phyloP scores from a whole-genome alignment of 2,113 vertebrate species.

The Salvator merianae region DNA sequence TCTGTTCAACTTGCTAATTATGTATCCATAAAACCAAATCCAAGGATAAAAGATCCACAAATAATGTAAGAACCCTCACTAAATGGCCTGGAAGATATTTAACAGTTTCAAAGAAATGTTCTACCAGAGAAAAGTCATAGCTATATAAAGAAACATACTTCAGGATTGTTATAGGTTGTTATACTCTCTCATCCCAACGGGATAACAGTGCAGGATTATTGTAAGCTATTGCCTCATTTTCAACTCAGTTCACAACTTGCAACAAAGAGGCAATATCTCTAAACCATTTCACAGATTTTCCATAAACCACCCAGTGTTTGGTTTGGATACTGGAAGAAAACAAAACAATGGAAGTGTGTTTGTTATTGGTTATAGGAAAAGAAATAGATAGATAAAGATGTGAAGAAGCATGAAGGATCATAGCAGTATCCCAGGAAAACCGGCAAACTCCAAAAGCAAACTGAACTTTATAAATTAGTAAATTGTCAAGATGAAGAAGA shows the following conservation, averaged over 20 bases:
- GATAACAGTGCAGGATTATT: background rate
- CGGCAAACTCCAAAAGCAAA: background rate
- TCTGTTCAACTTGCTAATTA: too few relatives aligned
- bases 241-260: background rate
- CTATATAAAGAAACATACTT: too few relatives aligned
- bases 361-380: background rate
- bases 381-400: background rate
- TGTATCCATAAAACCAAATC: too few relatives aligned
- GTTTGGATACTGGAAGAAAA: too few relatives aligned
- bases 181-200: background rate
- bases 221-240: background rate
- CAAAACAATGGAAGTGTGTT: background rate
- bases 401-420: background rate
- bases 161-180: too few relatives aligned
- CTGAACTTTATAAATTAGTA: background rate
- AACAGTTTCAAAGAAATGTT: too few relatives aligned
- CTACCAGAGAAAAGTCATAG: too few relatives aligned
- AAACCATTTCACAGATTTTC: background rate
- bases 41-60: too few relatives aligned
- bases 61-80: too few relatives aligned
- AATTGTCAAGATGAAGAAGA: background rate
- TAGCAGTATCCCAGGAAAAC: background rate
- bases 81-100: too few relatives aligned
- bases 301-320: background rate
- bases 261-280: background rate